phyloP scores from a whole-genome alignment of 2,113 vertebrate species.

The Alethe diademata region DNA sequence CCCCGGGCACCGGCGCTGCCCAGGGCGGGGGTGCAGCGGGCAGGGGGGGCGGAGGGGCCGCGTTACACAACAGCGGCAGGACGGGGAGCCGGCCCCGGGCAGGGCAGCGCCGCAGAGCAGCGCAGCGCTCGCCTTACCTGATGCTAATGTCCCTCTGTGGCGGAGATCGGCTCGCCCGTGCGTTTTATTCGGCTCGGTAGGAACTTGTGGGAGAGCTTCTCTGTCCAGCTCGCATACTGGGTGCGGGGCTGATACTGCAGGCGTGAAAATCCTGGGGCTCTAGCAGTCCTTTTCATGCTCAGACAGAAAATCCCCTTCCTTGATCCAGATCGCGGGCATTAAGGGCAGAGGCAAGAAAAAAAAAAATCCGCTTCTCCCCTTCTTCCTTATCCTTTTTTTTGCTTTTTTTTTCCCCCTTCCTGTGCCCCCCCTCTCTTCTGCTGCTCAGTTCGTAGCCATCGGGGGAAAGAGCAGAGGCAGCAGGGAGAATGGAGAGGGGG shows the following conservation, averaged over 20 bases:
- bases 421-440: constrained; percentile 1
- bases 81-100: not conserved
- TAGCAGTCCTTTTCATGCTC: constrained; percentile 84
- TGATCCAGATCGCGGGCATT: constrained; percentile 76
- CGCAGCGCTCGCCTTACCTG: constrained; percentile 74
- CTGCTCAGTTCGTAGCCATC: constrained; percentile 69
- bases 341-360: constrained; percentile 47
- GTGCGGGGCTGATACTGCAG: constrained; percentile 70
- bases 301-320: constrained; percentile 72
- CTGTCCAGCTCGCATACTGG: constrained; percentile 78
- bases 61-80: constrained; percentile 40
- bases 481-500: constrained; percentile 66
- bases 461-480: constrained; percentile 66
- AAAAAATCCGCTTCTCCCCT: not conserved
- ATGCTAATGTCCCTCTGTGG: constrained; percentile 73
- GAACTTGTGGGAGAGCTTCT: constrained; percentile 73
- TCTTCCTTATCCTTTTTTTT: not conserved
- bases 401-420: not conserved
- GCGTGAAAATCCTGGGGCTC: constrained; percentile 74
- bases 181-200: constrained; percentile 74
- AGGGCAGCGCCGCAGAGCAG: constrained; percentile 17
- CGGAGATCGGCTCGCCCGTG: constrained; percentile 58
- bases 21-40: not conserved
- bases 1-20: not conserved
- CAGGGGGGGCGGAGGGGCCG: not conserved